Conservation (phyloP, 2,797 vertebrate species). For the Neomorphus geoffroyi region DNA sequence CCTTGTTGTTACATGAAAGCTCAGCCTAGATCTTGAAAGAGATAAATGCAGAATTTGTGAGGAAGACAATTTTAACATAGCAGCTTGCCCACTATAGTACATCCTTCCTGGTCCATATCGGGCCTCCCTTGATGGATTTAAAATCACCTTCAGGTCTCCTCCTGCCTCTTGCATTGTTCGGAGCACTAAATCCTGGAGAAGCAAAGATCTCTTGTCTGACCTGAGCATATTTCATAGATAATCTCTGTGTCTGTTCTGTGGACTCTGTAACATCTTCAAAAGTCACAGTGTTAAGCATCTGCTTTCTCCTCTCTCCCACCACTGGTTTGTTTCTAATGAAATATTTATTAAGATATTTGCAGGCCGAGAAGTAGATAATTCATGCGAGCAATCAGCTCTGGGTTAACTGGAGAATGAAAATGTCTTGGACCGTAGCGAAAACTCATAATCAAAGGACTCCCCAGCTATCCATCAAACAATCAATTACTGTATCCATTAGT, state of each 20-base stretch:
- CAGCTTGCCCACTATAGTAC: background rate
- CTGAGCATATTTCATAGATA: background rate
- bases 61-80: background rate
- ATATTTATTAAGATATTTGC: conserved; percentile 64
- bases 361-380: conserved; percentile 53
- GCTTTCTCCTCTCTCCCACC: background rate
- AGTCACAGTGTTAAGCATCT: background rate
- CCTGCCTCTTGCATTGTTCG: background rate
- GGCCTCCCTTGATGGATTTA: background rate
- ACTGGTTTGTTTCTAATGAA: conserved; percentile 45
- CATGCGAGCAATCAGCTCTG: conserved; percentile 54
- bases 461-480: conserved; percentile 67
- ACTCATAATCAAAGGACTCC: conserved; percentile 53
- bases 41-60: background rate
- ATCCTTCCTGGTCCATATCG: background rate
- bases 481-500: conserved; percentile 73
- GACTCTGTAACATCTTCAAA: background rate
- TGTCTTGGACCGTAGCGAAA: conserved; percentile 56
- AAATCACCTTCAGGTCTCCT: background rate
- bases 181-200: background rate
- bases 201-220: background rate
- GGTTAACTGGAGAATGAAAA: conserved; percentile 69
- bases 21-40: background rate
- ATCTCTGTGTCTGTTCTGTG: background rate
- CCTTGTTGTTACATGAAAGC: background rate